Base-by-base conservation (phyloP, 1,140 invertebrate genomes). In the Lycorma delicatula region DNA sequence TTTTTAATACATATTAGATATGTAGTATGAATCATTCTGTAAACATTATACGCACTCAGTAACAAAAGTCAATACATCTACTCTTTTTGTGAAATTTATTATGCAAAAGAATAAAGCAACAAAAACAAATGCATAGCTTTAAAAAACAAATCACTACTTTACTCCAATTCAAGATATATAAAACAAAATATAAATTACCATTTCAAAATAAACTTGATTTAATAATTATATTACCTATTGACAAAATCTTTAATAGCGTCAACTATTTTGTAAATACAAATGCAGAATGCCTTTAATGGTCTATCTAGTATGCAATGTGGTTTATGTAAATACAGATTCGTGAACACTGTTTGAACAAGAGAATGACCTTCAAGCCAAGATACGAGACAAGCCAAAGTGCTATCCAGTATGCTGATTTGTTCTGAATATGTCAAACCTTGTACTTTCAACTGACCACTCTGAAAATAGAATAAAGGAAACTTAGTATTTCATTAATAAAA, bases 291-390 rank as follows among this genome's bases (percentile, higher is more conserved):
- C 71, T 86, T 88, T 28, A 98, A 74, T 28, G 82, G 79, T 69
- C 85, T 86, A 69, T 97, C 91, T 65, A 84, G 76, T 61, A 98
- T 92, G 60, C 83, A 74, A 65, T 86, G 79, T 5, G 94, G 93
- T 64, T 93, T 86, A 74, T 98, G 94, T 29, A 98, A 75, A 69
- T 97, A 98, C 26, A 98, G 79, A 74, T 97, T 97, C 9, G 93
- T 98, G 68, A 98, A 97, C 11, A 98, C 86, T 18, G 96, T 98
- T 77, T 98, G 94, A 26, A 93, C 94, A 61, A 97, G 78, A 12
- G 93, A 98, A 70, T 96, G 91, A 0, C 93, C 93, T 74, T 96
- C 91, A 13, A 97, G 71, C 92, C 93, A 97, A 0, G 91, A 93
- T 1, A 96, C 92, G 63, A 98, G 79, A 71, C 93, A 94, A 11